These are phyloP conservation scores for Caradrina clavipalpis DNA, from an alignment of 2,888 invertebrate genomes.

Conservation along the genomic window DNA sequence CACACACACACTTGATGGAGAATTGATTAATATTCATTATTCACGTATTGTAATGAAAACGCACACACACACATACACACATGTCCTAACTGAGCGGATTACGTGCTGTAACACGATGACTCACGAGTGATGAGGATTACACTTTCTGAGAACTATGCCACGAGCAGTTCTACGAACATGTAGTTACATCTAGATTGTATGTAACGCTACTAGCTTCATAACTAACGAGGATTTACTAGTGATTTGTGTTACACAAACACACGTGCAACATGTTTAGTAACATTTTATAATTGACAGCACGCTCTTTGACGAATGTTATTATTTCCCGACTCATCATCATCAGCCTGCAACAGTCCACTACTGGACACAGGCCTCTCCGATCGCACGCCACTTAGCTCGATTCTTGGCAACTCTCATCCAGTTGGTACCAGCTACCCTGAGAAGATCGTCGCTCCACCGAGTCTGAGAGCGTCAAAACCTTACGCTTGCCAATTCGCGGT, in stretches of 20 bases:
- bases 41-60: slow-evolving; percentile 50
- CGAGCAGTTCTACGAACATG: background rate
- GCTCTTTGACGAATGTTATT: too few relatives aligned
- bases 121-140: slow-evolving; percentile 20
- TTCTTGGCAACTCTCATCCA: too few relatives aligned
- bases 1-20: slow-evolving; percentile 1
- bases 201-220: background rate
- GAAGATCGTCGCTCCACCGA: too few relatives aligned
- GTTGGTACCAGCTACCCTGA: too few relatives aligned
- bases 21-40: slow-evolving; percentile 60
- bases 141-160: slow-evolving; percentile 6
- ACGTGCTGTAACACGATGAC: slow-evolving; percentile 21
- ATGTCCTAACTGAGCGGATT: slow-evolving; percentile 16
- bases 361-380: too few relatives aligned
- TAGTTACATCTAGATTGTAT: background rate
- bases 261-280: too few relatives aligned
- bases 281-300: too few relatives aligned
- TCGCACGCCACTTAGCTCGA: too few relatives aligned
- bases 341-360: too few relatives aligned
- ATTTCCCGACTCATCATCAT: too few relatives aligned
- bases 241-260: background rate
- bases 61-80: background rate
- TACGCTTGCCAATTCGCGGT: too few relatives aligned
- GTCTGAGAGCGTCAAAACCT: too few relatives aligned
- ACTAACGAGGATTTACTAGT: background rate